Evolutionary conservation across 2,797 vertebrate genomes (phyloP).

Genomic region (Pipistrellus nathusii): DNA sequence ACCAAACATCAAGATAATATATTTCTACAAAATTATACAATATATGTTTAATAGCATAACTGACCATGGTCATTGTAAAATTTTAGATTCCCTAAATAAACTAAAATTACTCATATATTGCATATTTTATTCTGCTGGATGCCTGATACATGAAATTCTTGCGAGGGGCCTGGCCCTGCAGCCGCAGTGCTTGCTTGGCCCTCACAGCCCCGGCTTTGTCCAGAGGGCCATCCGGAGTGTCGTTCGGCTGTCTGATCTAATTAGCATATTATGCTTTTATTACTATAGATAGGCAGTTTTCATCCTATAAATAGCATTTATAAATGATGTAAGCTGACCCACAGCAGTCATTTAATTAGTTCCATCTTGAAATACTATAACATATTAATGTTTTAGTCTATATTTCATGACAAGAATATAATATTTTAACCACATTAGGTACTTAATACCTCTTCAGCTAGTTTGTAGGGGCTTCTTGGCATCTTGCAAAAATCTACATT

Average conservation of each 20-base stretch:
- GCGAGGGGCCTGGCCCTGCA: no score
- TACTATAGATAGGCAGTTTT: not conserved
- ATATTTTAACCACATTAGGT: slow-evolving; percentile 14
- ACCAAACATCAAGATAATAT: not conserved
- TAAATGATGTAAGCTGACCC: not conserved
- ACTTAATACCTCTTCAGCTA: not conserved
- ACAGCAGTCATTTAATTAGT: slow-evolving; percentile 27
- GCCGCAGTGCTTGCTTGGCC: no score
- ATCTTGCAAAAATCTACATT: not conserved
- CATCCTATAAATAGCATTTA: not conserved
- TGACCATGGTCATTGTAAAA: slow-evolving; percentile 52
- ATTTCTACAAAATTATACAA: not conserved
- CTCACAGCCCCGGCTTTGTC: no score
- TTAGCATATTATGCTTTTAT: no score
- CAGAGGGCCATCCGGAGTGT: no score
- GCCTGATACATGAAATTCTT: no score
- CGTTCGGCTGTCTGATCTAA: no score
- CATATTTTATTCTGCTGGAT: not conserved
- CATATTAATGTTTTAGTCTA: not conserved
- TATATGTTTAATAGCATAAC: not conserved
- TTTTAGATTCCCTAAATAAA: slow-evolving; percentile 8
- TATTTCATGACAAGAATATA: slow-evolving; percentile 32
- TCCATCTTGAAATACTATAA: slow-evolving; percentile 46
- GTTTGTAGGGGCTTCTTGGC: not conserved
- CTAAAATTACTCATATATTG: not conserved